These are phyloP conservation scores for Carollia perspicillata DNA, from an alignment of 2,113 vertebrate species.

Conservation along the genomic window DNA sequence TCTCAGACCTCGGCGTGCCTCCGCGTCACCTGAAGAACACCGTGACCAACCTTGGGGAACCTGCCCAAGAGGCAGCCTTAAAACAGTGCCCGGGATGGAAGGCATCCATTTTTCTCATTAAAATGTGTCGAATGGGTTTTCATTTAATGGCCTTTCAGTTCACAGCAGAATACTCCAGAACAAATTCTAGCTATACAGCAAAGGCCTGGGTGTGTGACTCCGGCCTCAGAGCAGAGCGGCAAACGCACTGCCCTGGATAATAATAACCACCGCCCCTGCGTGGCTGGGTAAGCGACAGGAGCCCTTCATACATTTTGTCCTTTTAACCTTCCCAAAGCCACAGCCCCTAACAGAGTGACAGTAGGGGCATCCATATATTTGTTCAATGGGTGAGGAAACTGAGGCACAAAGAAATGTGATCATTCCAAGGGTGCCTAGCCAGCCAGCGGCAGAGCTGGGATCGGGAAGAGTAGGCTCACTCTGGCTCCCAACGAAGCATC, in stretches of 20 bases:
- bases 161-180: neutral
- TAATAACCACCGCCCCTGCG: neutral
- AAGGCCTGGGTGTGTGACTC: neutral
- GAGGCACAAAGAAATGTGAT: neutral
- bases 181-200: neutral
- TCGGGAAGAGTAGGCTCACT: neutral
- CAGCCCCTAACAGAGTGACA: too few species aligned
- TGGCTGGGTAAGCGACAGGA: neutral
- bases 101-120: neutral
- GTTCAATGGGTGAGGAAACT: neutral
- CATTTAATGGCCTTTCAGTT: neutral
- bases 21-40: neutral
- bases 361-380: too few species aligned
- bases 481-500: neutral
- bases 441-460: neutral
- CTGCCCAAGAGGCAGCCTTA: neutral
- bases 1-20: rapidly evolving
- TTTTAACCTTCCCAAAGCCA: neutral
- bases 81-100: neutral
- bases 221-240: neutral
- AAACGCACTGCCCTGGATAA: neutral
- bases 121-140: neutral
- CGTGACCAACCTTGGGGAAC: neutral
- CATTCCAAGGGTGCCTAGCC: too few species aligned
- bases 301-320: neutral